Conservation (phyloP, 2,888 invertebrate genomes). For the Mylabris sibirica region DNA sequence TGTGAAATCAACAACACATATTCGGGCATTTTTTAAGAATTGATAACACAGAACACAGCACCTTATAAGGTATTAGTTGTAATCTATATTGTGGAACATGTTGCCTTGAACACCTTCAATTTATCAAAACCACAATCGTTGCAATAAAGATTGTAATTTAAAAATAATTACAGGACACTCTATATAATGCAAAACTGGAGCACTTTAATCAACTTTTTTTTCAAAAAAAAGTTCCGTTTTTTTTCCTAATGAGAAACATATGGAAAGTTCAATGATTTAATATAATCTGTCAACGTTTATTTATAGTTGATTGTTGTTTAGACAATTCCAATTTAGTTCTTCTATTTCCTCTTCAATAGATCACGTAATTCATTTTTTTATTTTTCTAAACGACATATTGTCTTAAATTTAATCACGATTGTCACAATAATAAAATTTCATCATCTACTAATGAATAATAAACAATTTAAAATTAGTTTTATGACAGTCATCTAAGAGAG, state of each 20-base stretch:
- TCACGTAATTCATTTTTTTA: neutral
- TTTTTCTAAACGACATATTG: neutral
- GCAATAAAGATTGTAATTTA: slow-evolving; percentile 23
- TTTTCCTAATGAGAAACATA: no score
- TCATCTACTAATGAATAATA: slow-evolving; percentile 2
- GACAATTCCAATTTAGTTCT: neutral
- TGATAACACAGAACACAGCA: slow-evolving; percentile 22
- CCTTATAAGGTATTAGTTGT: slow-evolving; percentile 23
- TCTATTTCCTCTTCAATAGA: neutral
- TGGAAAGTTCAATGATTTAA: neutral
- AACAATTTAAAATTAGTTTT: neutral
- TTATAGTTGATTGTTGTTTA: neutral
- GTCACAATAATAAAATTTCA: neutral
- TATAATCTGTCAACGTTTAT: neutral
- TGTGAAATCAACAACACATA: slow-evolving; percentile 15
- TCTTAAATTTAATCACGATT: neutral
- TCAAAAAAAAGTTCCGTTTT: no score
- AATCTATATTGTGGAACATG: slow-evolving; percentile 18
- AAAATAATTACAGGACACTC: slow-evolving; percentile 19
- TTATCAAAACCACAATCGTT: slow-evolving; percentile 18
- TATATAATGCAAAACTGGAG: neutral
- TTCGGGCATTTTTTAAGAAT: slow-evolving; percentile 23
- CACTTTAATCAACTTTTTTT: neutral
- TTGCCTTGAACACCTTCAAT: slow-evolving; percentile 20
- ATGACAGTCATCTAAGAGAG: neutral